Conservation (phyloP, 2,113 vertebrate species). For the Nipponia nippon region DNA sequence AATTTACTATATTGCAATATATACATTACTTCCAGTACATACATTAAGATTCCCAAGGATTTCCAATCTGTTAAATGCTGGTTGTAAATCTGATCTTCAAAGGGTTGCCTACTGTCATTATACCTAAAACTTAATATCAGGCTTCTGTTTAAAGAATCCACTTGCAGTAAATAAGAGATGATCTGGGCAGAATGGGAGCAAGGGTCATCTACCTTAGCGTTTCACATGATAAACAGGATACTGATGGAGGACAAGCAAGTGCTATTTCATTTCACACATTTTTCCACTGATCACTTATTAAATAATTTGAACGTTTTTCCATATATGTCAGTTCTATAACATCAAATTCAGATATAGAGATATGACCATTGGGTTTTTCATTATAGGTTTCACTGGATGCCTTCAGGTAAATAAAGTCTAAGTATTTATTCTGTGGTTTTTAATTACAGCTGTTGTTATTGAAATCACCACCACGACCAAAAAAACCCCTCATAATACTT, state of each 20-base stretch:
- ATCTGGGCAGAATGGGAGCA: not conserved
- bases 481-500: not conserved
- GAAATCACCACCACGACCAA: not conserved
- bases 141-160: not conserved
- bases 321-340: not conserved
- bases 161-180: not conserved
- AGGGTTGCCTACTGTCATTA: not conserved
- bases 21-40: not conserved
- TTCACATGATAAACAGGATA: not conserved
- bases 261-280: not conserved
- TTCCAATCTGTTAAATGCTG: not conserved
- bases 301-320: not conserved
- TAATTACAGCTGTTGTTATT: not conserved
- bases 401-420: not conserved
- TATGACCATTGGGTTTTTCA: not conserved
- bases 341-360: not conserved
- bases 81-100: not conserved
- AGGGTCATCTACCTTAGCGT: not conserved
- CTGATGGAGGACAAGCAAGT: not conserved
- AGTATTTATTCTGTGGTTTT: not conserved
- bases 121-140: not conserved
- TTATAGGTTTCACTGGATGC: not conserved
- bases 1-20: not conserved
- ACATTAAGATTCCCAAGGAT: not conserved
- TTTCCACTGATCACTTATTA: not conserved